Base-by-base conservation (phyloP, 2,888 invertebrate genomes). In the Dugesia japonica region DNA sequence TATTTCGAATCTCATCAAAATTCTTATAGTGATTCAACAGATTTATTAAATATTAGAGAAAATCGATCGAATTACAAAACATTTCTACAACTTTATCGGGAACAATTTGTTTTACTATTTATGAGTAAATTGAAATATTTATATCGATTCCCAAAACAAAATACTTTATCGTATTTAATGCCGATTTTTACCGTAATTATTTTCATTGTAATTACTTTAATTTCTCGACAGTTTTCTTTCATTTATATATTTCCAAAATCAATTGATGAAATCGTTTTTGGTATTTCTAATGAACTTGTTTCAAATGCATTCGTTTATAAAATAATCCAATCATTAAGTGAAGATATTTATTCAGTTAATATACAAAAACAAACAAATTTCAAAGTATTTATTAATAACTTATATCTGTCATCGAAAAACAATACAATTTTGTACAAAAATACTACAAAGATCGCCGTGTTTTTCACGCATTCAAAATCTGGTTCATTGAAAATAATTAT, bases 261-360 rank as follows among this genome's bases (percentile, higher is more conserved):
- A n/a, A 56, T 56, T 56, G 56, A 56, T n/a, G 56, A 56, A n/a
- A 56, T 56, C n/a, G 56, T 56, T 56, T 56, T 56, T 23, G 56
- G 56, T 4, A 23, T 56, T 56, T 23, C 56, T n/a, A 7, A n/a
- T 56, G 1, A 4, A 4, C 1, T 23, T 4, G 7, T 56, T 4
- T 56, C 56, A 7, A 13, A 4, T 4, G 7, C 4, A 20, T 4
- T 7, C 7, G 56, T 31, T 31, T 4, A 31, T 1, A n/a, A 56
- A n/a, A 56, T 56, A 13, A 56, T 56, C 20, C 1, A 56, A 13
- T 23, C 4, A 4, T 56, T 56, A 20, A 7, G 1, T n/a, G n/a
- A 7, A 4, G 17, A 56, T n/a, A 1, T 56, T 13, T 20, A 1
- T 4, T 4, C 9, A 13, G 23, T 56, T n/a, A 23, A 56, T 20